These are phyloP conservation scores for Nothocercus julius DNA, from an alignment of 2,113 vertebrate species.

Conservation along the genomic window DNA sequence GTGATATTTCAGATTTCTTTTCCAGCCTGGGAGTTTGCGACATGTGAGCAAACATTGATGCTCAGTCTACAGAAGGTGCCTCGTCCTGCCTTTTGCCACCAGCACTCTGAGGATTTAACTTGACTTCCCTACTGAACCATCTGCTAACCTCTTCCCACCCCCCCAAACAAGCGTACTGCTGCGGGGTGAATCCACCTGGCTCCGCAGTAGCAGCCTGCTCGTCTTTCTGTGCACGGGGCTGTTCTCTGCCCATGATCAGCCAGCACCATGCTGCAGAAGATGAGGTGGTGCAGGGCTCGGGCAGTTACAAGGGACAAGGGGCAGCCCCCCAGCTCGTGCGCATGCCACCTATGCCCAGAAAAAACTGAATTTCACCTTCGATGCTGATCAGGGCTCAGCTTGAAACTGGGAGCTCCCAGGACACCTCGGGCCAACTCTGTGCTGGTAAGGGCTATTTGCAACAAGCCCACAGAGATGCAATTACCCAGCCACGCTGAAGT, in stretches of 20 bases:
- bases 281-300: neutral
- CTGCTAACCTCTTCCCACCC: neutral
- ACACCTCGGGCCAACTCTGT: neutral
- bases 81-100: neutral
- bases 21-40: neutral
- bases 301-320: neutral
- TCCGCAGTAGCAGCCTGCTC: neutral
- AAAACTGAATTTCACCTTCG: neutral
- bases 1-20: neutral
- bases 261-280: neutral
- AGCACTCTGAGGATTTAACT: neutral
- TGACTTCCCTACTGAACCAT: neutral
- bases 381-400: neutral
- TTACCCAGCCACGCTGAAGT: neutral
- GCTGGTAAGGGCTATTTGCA: neutral
- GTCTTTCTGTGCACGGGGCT: neutral
- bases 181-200: neutral
- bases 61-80: neutral
- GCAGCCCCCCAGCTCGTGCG: neutral
- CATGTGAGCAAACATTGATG: neutral
- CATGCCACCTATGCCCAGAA: neutral
- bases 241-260: fast-evolving
- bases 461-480: neutral
- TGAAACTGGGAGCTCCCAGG: neutral
- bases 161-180: neutral